Base-by-base conservation (phyloP, 2,888 invertebrate genomes). In the Ephialtes manifestator region DNA sequence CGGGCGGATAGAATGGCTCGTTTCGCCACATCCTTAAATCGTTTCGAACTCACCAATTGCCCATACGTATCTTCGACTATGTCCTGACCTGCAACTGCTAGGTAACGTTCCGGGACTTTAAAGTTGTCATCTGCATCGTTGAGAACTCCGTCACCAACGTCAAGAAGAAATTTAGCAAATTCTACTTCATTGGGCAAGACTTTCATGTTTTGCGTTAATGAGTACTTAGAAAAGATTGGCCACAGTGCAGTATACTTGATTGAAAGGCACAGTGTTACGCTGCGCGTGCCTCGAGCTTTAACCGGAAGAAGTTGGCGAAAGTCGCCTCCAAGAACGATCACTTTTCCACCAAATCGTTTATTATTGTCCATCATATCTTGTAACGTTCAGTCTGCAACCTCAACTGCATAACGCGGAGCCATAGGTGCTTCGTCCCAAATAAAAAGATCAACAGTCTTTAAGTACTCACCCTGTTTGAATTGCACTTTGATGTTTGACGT, bases 311-410 rank as follows among this genome's bases (percentile, higher is more conserved):
- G 35, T 74, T 86, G 83, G 15, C 81, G 70, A 5, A 31, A 87
- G 81, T 86, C 85, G 15, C 85, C 88, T 18, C 83, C 87, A 35
- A 86, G 71, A 51, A 86, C 68, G n/a, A 89, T 53, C 8, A 87
- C 70, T 84, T 90, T 89, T 43, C 88, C 88, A 51, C 89, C 89
- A 67, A 90, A 90, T 46, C 84, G 83, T 51, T 51, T n/a, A 68
- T 87, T 55, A 74, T 85, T 87, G 68, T 86, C 67, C 88, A 89
- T 90, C 1, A 90, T 84, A 55, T 89, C 87, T 48, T 75, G 80
- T 51, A 90, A 77, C 46, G 85, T 84, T 63, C 88, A 72, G 81
- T 90, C 87, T n/a, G n/a, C n/a, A n/a, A n/a, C n/a, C n/a, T n/a
- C n/a, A n/a, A n/a, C n/a, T n/a, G n/a, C n/a, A n/a, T n/a, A n/a